phyloP scores from a whole-genome alignment of 2,113 vertebrate species.

The Mormoops blainvillei region DNA sequence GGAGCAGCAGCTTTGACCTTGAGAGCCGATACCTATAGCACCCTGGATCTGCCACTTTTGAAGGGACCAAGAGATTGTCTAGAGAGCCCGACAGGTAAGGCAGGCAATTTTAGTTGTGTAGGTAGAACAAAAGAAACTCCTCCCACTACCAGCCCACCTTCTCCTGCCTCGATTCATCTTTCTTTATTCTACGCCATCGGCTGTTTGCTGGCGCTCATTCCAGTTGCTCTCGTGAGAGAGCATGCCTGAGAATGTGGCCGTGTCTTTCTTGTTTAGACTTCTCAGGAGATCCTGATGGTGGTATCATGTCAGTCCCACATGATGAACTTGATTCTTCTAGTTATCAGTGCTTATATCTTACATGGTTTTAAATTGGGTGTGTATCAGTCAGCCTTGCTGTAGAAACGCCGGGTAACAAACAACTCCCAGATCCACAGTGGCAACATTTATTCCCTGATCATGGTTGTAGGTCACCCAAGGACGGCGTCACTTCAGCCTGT shows the following conservation, averaged over 20 bases:
- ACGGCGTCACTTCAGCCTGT: neutral
- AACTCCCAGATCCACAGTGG: neutral
- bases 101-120: neutral
- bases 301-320: neutral
- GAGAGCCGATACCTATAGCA: neutral
- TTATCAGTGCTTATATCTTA: neutral
- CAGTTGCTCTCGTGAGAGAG: neutral
- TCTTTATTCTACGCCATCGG: neutral
- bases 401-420: neutral
- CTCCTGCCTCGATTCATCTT: neutral
- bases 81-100: neutral
- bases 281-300: neutral
- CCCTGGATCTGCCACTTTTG: neutral
- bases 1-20: neutral
- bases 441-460: neutral
- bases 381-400: neutral
- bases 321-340: neutral
- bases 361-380: neutral
- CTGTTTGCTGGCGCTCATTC: neutral
- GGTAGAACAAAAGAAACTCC: neutral
- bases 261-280: neutral
- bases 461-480: neutral
- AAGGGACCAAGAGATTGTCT: neutral
- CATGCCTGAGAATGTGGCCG: neutral
- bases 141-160: neutral